Conservation (phyloP, 2,113 vertebrate genomes). For the Mandrillus leucophaeus region DNA sequence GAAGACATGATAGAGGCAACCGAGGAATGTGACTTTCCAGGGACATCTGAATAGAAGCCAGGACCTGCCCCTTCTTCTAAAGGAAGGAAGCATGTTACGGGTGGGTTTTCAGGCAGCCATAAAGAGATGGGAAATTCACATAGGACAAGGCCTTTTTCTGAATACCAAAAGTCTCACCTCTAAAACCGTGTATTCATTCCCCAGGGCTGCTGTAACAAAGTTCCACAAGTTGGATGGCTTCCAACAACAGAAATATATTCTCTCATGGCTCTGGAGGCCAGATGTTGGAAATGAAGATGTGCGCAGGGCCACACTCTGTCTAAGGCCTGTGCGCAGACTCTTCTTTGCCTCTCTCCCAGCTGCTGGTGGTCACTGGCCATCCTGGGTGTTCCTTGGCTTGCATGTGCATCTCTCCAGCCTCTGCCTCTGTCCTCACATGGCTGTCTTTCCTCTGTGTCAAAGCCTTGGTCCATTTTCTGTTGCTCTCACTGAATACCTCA, state of each 20-base stretch:
- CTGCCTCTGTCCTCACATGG: neutral
- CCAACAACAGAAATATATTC: neutral
- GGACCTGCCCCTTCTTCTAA: neutral
- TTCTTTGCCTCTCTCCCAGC: neutral
- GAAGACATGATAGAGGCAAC: neutral
- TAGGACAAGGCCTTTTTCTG: neutral
- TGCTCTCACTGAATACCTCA: neutral
- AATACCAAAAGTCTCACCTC: neutral
- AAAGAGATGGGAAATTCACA: neutral
- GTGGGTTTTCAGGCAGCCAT: neutral
- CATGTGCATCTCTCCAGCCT: rapidly evolving
- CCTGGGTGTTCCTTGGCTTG: neutral
- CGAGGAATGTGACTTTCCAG: rapidly evolving
- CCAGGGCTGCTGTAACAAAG: neutral
- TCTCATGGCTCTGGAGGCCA: neutral
- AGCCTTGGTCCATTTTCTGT: neutral
- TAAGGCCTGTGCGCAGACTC: rapidly evolving
- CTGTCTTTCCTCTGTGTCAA: neutral
- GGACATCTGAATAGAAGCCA: neutral
- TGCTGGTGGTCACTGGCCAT: neutral
- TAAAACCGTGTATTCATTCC: neutral
- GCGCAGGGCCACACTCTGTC: rapidly evolving
- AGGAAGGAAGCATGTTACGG: neutral
- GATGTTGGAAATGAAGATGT: neutral
- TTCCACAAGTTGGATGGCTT: no score